Evolutionary conservation across 2,888 invertebrate genomes (phyloP), one percentile per base, ranked within the genome.

Genomic region (Crepidodera aurea): DNA sequence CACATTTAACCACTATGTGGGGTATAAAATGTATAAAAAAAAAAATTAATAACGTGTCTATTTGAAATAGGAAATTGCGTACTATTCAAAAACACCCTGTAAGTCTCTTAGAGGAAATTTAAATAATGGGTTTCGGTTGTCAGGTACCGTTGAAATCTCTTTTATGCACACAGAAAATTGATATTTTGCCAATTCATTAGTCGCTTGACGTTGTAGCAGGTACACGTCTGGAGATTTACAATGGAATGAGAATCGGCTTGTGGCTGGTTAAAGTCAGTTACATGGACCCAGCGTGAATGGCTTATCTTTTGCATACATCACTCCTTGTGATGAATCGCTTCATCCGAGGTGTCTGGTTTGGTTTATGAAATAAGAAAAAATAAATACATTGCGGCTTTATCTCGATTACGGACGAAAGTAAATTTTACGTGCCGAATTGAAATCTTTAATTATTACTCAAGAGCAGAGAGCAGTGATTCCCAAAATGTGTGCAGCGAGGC

Each of bases 61-160:
- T n/a, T n/a, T n/a, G n/a, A n/a, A n/a, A n/a, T n/a, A n/a, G n/a
- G n/a, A n/a, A n/a, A n/a, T n/a, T 25, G 3, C 29, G 8, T 3
- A 7, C 10, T 8, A 29, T 29, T 29, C 4, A 29, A 10, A 3
- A 29, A 29, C 29, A 10, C 34, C 34, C 34, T 34, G 34, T 34
- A 13, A 13, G 12, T 34, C 13, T 3, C 34, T 13, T 13, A 32
- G 18, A 16, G 18, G 4, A 40, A 40, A 40, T 18, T 40, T 40
- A 40, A 40, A 40, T 40, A 44, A 22, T 25, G 37, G 29, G 51
- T 34, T 56, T 42, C 61, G 42, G 51, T 48, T 37, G 55, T 53
- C 32, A 57, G 27, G 57, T 62, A 62, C 51, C 57, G 62, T 62
- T 62, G 37, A 53, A 56, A 50, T 61, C 56, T 56, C 56, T 27